Evolutionary conservation across 2,888 invertebrate species (phyloP).

Genomic region (Buathra laborator): DNA sequence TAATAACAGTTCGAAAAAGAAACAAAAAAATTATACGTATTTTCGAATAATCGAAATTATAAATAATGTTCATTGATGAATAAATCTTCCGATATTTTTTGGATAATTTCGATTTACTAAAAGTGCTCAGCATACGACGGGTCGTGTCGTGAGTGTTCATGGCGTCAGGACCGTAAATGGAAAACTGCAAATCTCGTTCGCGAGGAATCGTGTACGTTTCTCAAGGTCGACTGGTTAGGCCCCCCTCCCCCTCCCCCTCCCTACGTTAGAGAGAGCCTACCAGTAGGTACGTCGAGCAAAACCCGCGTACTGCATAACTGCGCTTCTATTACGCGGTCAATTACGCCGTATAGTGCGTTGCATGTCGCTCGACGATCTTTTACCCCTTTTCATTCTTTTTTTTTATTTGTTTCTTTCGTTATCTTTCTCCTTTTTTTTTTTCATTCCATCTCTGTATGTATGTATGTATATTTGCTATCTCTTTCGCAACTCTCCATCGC

Average conservation of each 20-base stretch:
- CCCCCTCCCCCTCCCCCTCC: background rate
- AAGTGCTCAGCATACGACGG: constrained; percentile 13
- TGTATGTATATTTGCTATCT: constrained; percentile 38
- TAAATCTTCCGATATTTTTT: background rate
- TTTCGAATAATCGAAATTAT: too few species aligned
- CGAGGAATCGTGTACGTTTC: constrained; percentile 81
- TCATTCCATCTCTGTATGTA: background rate
- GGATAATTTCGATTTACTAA: background rate
- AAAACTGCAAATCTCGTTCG: constrained; percentile 55
- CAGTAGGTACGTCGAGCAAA: constrained; percentile 40
- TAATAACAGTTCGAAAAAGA: too few species aligned
- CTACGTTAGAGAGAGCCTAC: constrained; percentile 11
- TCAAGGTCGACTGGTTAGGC: constrained; percentile 82
- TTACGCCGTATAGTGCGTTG: constrained; percentile 79
- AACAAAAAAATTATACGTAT: too few species aligned
- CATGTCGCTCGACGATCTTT: constrained; percentile 58
- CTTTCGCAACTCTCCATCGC: constrained; percentile 36
- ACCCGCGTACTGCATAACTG: constrained; percentile 79
- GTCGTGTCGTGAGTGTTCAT: background rate
- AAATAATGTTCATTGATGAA: too few species aligned
- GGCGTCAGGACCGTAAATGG: constrained; percentile 57
- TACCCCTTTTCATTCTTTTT: constrained; percentile 33
- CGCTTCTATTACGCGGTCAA: constrained; percentile 83
- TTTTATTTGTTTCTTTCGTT: background rate
- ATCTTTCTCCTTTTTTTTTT: constrained; percentile 12